Base-by-base conservation (phyloP, 2,888 invertebrate species). In the Globia sparganii region DNA sequence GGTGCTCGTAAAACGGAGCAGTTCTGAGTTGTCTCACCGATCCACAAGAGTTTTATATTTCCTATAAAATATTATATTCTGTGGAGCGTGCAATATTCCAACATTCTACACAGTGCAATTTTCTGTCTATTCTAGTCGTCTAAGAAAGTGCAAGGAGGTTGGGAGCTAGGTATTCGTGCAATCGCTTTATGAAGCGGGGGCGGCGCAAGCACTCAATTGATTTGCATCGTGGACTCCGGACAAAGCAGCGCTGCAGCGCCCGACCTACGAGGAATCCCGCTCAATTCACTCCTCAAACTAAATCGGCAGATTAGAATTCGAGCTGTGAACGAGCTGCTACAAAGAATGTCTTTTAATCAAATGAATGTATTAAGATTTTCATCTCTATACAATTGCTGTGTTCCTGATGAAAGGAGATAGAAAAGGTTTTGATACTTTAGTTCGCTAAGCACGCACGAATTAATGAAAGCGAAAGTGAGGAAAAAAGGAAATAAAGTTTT, bases 181-280 rank as follows among this genome's bases (percentile, higher is more conserved):
- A 92, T 92, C 91, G 91, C 91, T 92, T 92, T 93, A 93, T 91
- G 90, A 92, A 91, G 87, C 87, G 76, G 75, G 87, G 85, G 72
- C 77, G 84, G 78, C 83, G 81, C 84, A 77, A 90, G 91, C 90
- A 90, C 92, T 92, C 93, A 93, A 94, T 95, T 93, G 94, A 95
- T 95, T 94, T 95, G 94, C 94, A 94, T 95, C 93, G 87, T 87
- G 91, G 87, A 91, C 89, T 90, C 89, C 91, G 93, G 91, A 91
- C 91, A 92, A 94, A 94, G 93, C 92, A 88, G 84, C 87, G 87
- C 90, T 89, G 93, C 92, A 88, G 84, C 87, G 88, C 90, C 89
- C 90, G 87, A 86, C 82, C 84, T 79, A 77, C 68, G 83, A 88
- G 92, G 94, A 93, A 94, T 94, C 90, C 90, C 85, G 88, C 89